Evolutionary conservation across 2,888 invertebrate species (phyloP).

Genomic region (Himalopsyche kuldschensis): DNA sequence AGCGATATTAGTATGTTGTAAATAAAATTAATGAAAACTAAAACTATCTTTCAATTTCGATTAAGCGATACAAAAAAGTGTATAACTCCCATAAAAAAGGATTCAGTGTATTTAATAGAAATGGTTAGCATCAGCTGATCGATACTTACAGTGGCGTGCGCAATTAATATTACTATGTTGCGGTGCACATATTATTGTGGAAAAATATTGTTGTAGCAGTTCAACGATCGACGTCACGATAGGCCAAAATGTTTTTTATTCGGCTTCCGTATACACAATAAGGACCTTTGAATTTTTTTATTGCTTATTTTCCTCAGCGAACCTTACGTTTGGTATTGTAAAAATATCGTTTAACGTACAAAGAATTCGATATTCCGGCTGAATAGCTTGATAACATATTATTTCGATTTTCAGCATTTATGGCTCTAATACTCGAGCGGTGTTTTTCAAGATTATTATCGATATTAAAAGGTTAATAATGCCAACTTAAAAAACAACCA

Average conservation of each 20-base stretch:
- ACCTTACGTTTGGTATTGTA: neutral
- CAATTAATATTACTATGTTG: neutral
- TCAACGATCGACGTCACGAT: neutral
- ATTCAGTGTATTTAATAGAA: neutral
- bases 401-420: neutral
- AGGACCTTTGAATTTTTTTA: neutral
- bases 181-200: neutral
- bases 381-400: neutral
- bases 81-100: too few relatives aligned
- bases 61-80: too few relatives aligned
- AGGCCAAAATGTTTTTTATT: neutral
- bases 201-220: neutral
- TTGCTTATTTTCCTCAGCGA: neutral
- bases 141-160: neutral
- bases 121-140: neutral
- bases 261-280: neutral
- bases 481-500: too few relatives aligned
- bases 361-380: neutral
- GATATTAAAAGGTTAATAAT: neutral
- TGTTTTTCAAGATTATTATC: neutral
- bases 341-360: neutral
- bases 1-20: too few relatives aligned
- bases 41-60: too few relatives aligned
- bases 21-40: too few relatives aligned
- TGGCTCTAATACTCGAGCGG: neutral